phyloP scores from a whole-genome alignment of 2,888 invertebrate species.

The Meganola albula region DNA sequence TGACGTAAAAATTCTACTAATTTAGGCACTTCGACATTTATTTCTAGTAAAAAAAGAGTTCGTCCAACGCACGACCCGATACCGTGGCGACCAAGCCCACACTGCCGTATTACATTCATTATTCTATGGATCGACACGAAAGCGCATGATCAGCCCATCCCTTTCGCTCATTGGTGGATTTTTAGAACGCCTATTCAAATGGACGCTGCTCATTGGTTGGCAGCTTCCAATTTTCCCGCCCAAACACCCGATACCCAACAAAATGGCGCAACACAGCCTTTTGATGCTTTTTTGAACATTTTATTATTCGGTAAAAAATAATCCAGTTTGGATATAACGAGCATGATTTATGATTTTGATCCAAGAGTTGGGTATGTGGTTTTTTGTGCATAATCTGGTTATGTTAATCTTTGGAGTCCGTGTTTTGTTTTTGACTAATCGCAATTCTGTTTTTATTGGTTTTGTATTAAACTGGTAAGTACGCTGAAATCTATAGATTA shows the following conservation, averaged over 20 bases:
- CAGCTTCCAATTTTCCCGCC: slow-evolving; percentile 62
- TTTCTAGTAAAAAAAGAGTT: slow-evolving; percentile 40
- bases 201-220: slow-evolving; percentile 42
- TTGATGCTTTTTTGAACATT: slow-evolving; percentile 75
- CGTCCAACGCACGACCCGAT: slow-evolving; percentile 45
- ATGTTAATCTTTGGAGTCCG: slow-evolving; percentile 68
- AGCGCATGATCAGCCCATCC: slow-evolving; percentile 65
- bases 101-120: slow-evolving; percentile 73
- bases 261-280: slow-evolving; percentile 75
- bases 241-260: slow-evolving; percentile 61
- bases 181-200: slow-evolving; percentile 61
- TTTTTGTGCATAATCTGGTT: slow-evolving; percentile 55
- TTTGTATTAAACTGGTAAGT: slow-evolving; percentile 24
- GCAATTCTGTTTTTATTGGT: slow-evolving; percentile 49
- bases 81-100: slow-evolving; percentile 66
- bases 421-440: slow-evolving; percentile 63
- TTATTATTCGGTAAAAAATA: slow-evolving; percentile 74
- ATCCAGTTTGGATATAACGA: slow-evolving; percentile 76
- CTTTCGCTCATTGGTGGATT: slow-evolving; percentile 48
- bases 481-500: too few relatives aligned
- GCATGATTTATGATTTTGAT: slow-evolving; percentile 76
- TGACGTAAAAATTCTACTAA: slow-evolving; percentile 26
- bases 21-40: slow-evolving; percentile 64
- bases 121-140: slow-evolving; percentile 70
- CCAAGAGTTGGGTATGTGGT: slow-evolving; percentile 49